Conservation (phyloP, 2,113 vertebrate genomes). For the Sciurus niger region DNA sequence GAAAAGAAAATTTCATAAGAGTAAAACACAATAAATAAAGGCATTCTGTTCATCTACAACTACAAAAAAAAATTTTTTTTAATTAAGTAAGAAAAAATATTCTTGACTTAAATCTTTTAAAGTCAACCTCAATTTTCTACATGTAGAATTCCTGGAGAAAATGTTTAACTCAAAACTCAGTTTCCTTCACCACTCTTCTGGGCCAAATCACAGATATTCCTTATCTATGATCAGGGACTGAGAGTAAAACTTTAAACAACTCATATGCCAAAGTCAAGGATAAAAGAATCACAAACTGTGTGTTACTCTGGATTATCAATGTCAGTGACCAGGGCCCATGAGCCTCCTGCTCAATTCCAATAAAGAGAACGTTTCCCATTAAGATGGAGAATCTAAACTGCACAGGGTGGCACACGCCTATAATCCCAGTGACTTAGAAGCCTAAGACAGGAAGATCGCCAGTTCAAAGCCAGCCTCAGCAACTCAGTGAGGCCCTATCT, state of each 20-base stretch:
- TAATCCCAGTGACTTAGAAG: too few species aligned
- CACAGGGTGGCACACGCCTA: too few species aligned
- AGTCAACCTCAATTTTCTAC: not conserved
- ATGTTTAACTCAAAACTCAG: constrained; percentile 56
- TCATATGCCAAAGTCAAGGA: not conserved
- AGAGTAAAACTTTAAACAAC: not conserved
- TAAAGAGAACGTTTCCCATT: not conserved
- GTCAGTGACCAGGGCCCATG: not conserved
- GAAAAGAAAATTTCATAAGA: constrained; percentile 62
- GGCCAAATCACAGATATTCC: not conserved
- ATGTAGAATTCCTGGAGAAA: constrained; percentile 43
- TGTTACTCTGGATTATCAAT: not conserved
- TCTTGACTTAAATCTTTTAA: constrained; percentile 54
- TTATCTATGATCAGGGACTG: not conserved
- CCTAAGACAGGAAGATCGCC: too few species aligned
- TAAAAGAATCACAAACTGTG: not conserved
- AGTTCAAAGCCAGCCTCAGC: too few species aligned
- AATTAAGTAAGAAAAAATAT: not conserved
- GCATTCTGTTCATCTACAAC: too few species aligned
- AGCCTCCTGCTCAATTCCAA: not conserved
- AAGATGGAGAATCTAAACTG: not conserved
- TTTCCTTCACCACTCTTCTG: not conserved
- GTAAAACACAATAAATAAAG: too few species aligned
- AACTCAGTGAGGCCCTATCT: too few species aligned
- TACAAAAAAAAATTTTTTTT: too few species aligned